Conservation (phyloP, 2,888 invertebrate species). For the Phrixothrix hirtus region DNA sequence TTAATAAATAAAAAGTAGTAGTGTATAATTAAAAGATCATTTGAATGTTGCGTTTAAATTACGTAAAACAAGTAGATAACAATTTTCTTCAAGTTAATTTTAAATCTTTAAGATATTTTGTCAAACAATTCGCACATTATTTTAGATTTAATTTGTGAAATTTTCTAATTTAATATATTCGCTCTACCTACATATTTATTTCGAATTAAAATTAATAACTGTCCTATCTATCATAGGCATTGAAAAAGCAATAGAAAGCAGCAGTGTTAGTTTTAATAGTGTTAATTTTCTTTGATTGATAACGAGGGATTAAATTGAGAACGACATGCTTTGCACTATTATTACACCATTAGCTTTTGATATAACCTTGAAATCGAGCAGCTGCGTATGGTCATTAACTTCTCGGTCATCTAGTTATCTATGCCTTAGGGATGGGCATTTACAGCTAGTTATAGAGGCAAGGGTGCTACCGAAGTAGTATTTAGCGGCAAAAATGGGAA, state of each 20-base stretch:
- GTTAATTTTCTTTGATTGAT: no score
- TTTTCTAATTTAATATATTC: constrained; percentile 7
- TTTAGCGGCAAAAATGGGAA: constrained; percentile 24
- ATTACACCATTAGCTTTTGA: constrained; percentile 26
- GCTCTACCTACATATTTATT: neutral
- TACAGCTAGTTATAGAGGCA: constrained; percentile 35
- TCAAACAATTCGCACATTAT: no score
- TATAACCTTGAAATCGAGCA: constrained; percentile 24
- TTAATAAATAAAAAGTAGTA: no score
- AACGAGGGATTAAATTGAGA: constrained; percentile 17
- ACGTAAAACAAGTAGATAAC: no score
- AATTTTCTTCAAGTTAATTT: no score
- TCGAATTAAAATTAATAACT: constrained; percentile 6
- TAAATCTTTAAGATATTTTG: no score
- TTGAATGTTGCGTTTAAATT: no score
- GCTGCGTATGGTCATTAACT: constrained; percentile 31
- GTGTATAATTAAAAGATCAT: no score
- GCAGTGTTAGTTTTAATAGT: no score
- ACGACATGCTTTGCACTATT: constrained; percentile 22
- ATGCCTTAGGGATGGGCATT: constrained; percentile 32
- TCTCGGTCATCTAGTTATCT: constrained; percentile 25
- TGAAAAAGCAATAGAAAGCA: no score
- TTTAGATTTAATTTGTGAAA: constrained; percentile 12
- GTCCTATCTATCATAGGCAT: no score
- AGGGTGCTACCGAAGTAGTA: constrained; percentile 39